Evolutionary conservation across 2,113 vertebrate species (phyloP), one percentile per base, ranked within the genome.

Genomic region (Pitta sordida): DNA sequence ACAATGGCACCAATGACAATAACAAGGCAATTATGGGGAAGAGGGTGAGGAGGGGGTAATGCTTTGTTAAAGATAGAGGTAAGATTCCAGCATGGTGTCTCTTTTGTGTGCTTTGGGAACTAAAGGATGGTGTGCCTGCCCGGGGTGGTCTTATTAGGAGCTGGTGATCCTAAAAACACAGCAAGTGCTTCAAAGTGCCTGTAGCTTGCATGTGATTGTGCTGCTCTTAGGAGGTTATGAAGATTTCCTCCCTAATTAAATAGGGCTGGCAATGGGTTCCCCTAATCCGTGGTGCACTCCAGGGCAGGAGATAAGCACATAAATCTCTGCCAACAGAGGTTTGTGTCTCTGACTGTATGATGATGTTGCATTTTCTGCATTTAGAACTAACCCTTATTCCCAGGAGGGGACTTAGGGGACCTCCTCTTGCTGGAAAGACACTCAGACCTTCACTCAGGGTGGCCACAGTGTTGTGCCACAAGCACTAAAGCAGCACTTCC

Each of bases 31-130:
- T 98, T 97, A 98, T 95, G 81, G 94, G 96, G 94, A 96, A 94
- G 95, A 93, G 83, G 81, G 91, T 96, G 96, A 97, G 98, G 98
- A 97, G 97, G 98, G 97, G 94, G 97, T 97, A 97, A 96, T 76
- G 97, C 98, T 98, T 98, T 97, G 98, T 98, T 97, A 97, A 97
- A 97, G 98, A 97, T 95, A 96, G 83, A 96, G 95, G 94, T 98
- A 92, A 90, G 93, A 94, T 88, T 95, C 93, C 93, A 55, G 79
- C 41, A 36, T 51, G 77, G 90, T 91, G 86, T 89, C 92, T 86
- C n/a, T 95, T 82, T 96, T 97, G 93, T 95, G 95, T 92, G 94
- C 92, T 93, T 90, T 87, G 4, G 1, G 55, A 86, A 58, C 79
- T 92, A 84, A 90, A 94, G 82, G 62, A 79, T 91, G 81, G 70